A percentile compares a stretch with the other conserved stretches of the same genome.
Conservation (phyloP, 2,888 invertebrate genomes). For the Nomada hirtipes region DNA sequence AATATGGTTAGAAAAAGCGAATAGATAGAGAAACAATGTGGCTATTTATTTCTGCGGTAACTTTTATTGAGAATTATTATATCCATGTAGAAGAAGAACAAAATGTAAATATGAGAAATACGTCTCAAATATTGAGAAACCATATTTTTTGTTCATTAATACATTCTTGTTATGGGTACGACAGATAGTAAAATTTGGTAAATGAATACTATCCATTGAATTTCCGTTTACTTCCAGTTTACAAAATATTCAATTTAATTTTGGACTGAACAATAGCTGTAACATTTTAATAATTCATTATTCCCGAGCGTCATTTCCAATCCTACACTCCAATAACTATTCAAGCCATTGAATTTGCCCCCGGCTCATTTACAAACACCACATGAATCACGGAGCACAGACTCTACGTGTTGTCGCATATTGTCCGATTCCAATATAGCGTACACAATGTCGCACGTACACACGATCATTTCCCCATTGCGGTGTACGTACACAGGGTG, state of each 20-base stretch:
- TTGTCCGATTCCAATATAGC: constrained; percentile 19
- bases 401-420: constrained; percentile 26
- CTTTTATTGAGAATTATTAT: not conserved
- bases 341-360: constrained; percentile 20
- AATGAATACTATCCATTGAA: too few relatives aligned
- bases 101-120: too few relatives aligned
- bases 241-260: not conserved
- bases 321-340: constrained; percentile 4
- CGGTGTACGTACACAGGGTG: not conserved
- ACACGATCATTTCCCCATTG: constrained; percentile 26
- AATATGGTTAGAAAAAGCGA: not conserved
- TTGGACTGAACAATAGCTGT: not conserved
- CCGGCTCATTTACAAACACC: constrained; percentile 13
- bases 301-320: not conserved
- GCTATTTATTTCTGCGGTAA: not conserved
- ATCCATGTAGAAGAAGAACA: not conserved
- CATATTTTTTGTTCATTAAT: too few relatives aligned
- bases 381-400: constrained; percentile 19
- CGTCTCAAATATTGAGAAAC: too few relatives aligned
- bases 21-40: not conserved
- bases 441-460: not conserved
- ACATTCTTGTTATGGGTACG: too few relatives aligned
- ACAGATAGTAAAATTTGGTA: too few relatives aligned
- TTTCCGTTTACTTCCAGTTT: not conserved
- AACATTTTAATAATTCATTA: not conserved